Evolutionary conservation across 1,140 invertebrate species (phyloP), one percentile per base, ranked within the genome.

Genomic region (Drosophila miranda): DNA sequence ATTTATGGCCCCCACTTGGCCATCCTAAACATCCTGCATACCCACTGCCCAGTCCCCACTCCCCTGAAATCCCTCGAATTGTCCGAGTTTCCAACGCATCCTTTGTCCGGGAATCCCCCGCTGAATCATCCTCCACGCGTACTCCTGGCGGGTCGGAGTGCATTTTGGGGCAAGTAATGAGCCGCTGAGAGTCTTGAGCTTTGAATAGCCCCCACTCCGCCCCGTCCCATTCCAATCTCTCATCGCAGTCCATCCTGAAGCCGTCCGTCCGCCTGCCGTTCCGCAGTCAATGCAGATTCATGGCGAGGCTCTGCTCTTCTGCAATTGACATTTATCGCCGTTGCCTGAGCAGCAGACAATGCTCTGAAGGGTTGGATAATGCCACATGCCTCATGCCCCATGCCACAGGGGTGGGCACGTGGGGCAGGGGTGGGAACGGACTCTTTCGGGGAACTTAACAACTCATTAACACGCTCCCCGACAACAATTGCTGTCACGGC

Each of bases 251-350:
- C 42, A 9, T 13, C 2, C 57, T 59, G 48, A n/a, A 5, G 23
- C 23, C 23, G 23, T 26, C 4, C 23, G 23, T 26, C 23, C 23
- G 23, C 23, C 5, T 26, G 23, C 60, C n/a, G 6, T 30, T 38
- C 34, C 34, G 13, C 34, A 38, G 34, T 38, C 38, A 5, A n/a
- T 42, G 50, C 46, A 45, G 51, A 72, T 51, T 60, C 53, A 43
- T 54, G 45, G 6, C 53, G 61, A 48, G 70, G 41, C 30, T 57
- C 4, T 13, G 34, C 34, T 38, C 34, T 38, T 38, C 72, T 84
- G 81, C 77, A 77, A 77, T 84, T 84, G 81, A 84, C 81, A 80
- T 84, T 84, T 86, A 86, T 84, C 77, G 81, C 81, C 50, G 68
- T 78, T 45, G 73, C 53, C 68, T 63, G 73, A 64, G 69, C 54